These are phyloP conservation scores for Anthonomus grandis DNA, from an alignment of 1,140 invertebrate genomes.

Conservation along the genomic window DNA sequence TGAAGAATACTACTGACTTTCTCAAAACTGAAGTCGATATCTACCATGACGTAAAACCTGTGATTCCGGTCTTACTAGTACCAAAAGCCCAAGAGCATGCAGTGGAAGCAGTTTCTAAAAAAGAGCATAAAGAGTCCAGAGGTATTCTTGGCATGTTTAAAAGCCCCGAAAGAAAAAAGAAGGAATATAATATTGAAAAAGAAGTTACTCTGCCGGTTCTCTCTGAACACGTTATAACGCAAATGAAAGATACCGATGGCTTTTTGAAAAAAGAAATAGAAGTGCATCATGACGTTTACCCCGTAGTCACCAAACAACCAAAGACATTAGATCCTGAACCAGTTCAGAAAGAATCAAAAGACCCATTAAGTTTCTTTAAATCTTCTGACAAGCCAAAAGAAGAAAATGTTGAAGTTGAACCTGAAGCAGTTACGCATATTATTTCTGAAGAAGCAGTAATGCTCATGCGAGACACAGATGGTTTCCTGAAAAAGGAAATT, in stretches of 20 bases:
- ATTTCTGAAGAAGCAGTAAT: constrained; percentile 19
- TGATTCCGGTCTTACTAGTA: neutral
- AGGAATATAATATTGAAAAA: constrained; percentile 19
- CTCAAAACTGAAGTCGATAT: constrained; percentile 20
- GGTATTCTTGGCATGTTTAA: constrained; percentile 12
- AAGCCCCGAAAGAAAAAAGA: constrained; percentile 9
- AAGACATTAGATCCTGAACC: no score
- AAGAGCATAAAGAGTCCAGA: constrained; percentile 10
- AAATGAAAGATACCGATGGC: constrained; percentile 26
- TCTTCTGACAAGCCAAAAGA: constrained; percentile 19
- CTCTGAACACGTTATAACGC: constrained; percentile 23
- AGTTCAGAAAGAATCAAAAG: constrained; percentile 18
- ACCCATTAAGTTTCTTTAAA: constrained; percentile 24
- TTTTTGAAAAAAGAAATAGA: constrained; percentile 33
- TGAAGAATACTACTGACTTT: constrained; percentile 19
- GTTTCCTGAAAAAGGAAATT: constrained; percentile 33
- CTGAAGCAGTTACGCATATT: constrained; percentile 12
- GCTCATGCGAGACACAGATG: constrained; percentile 26
- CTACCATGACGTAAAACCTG: constrained; percentile 27
- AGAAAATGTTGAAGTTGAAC: constrained; percentile 19
- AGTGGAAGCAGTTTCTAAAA: neutral
- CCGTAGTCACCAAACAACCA: neutral
- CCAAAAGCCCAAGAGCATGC: neutral
- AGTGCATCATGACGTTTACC: constrained; percentile 32
- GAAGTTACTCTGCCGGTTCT: constrained; percentile 8